Evolutionary conservation across 2,888 invertebrate genomes (phyloP).

Genomic region (Drosophila mercatorum): DNA sequence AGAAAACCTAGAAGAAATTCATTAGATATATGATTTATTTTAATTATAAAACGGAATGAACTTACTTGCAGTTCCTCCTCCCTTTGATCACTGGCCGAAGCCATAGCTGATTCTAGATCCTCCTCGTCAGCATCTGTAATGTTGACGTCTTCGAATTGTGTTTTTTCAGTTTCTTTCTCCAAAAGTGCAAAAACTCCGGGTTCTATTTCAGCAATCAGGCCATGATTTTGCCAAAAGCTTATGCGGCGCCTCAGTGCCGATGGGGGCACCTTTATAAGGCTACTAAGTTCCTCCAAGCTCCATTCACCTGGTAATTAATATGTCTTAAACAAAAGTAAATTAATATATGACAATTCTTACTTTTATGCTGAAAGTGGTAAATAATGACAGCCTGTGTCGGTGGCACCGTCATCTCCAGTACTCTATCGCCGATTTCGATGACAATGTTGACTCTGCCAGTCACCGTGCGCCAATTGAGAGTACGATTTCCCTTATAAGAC

Average conservation of each 20-base stretch:
- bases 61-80: conserved; percentile 95
- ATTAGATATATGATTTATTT: background rate
- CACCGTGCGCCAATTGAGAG: conserved; percentile 96
- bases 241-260: conserved; percentile 94
- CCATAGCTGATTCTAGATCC: conserved; percentile 96
- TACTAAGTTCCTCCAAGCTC: conserved; percentile 94
- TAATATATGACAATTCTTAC: conserved; percentile 82
- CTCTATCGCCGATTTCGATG: conserved; percentile 93
- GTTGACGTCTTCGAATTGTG: conserved; percentile 86
- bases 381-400: conserved; percentile 97
- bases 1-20: conserved; percentile 86
- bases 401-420: conserved; percentile 92
- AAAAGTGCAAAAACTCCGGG: conserved; percentile 90
- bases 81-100: conserved; percentile 96
- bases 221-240: conserved; percentile 97
- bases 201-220: conserved; percentile 91
- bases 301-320: conserved; percentile 88
- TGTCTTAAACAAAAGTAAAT: background rate
- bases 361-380: conserved; percentile 95
- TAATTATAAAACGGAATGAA: background rate
- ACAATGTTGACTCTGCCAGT: conserved; percentile 96
- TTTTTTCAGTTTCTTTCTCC: conserved; percentile 87
- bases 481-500: conserved; percentile 95
- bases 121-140: conserved; percentile 92
- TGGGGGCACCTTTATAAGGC: conserved; percentile 93